Conservation (phyloP, 2,113 vertebrate genomes). For the Pteropus alecto region DNA sequence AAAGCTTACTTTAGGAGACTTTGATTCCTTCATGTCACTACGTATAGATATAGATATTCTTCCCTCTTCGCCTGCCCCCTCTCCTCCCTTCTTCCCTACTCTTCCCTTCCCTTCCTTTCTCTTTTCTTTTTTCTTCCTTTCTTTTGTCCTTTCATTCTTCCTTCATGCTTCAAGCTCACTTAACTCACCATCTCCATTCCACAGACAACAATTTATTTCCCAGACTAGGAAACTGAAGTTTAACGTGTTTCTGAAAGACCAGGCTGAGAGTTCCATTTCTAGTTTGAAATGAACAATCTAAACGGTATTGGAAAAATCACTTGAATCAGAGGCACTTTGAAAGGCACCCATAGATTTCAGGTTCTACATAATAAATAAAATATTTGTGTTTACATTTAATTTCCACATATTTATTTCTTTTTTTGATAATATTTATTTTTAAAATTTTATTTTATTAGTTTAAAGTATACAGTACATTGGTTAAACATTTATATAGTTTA, state of each 20-base stretch:
- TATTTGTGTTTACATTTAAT: background rate
- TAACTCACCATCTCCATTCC: background rate
- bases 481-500: too few species aligned
- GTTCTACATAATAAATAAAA: background rate
- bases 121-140: background rate
- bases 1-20: background rate
- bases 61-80: too few species aligned
- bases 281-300: slow-evolving; percentile 9
- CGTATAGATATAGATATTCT: fast-evolving
- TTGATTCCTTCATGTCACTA: background rate
- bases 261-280: background rate
- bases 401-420: background rate
- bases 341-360: background rate
- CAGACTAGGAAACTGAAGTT: background rate
- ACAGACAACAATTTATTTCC: background rate
- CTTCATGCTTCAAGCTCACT: background rate
- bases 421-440: too few species aligned
- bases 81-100: too few species aligned
- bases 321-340: background rate
- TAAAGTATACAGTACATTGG: too few species aligned
- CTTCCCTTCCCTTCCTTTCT: background rate
- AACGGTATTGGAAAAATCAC: background rate
- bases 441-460: too few species aligned
- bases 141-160: background rate
- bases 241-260: background rate